Evolutionary conservation across 35 echinoderm and acorn worm genomes (phyloP).

Genomic region (Acanthaster planci): DNA sequence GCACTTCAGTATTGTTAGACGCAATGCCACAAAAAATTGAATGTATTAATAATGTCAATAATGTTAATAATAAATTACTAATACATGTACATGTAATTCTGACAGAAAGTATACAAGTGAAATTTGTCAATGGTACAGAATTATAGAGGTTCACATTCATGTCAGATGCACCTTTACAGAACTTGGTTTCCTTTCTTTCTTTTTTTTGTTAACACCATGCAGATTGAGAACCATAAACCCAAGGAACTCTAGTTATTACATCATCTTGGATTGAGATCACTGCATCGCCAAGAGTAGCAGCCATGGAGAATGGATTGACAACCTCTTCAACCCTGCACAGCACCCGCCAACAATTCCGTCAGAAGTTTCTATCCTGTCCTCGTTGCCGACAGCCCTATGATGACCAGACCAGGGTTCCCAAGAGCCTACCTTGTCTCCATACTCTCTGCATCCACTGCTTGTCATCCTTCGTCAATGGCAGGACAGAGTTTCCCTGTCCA

Average conservation of each 20-base stretch:
- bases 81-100: no score
- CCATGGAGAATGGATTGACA: slow-evolving; percentile 17
- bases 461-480: not conserved
- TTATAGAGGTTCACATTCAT: no score
- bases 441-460: slow-evolving; percentile 28
- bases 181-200: not conserved
- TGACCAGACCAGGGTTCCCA: slow-evolving; percentile 27
- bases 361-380: slow-evolving; percentile 18
- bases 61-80: no score
- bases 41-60: no score
- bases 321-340: not conserved
- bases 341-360: slow-evolving; percentile 10
- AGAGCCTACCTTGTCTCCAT: slow-evolving; percentile 32
- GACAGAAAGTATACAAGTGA: no score
- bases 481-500: slow-evolving; percentile 29
- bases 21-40: no score
- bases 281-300: not conserved
- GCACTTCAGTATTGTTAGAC: no score
- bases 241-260: not conserved
- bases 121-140: no score
- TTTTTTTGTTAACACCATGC: not conserved
- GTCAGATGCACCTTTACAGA: no score
- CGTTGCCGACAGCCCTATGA: not conserved
- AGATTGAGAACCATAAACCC: not conserved
- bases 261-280: not conserved